phyloP scores from a whole-genome alignment of 2,113 vertebrate genomes.

The Phaetusa simplex region DNA sequence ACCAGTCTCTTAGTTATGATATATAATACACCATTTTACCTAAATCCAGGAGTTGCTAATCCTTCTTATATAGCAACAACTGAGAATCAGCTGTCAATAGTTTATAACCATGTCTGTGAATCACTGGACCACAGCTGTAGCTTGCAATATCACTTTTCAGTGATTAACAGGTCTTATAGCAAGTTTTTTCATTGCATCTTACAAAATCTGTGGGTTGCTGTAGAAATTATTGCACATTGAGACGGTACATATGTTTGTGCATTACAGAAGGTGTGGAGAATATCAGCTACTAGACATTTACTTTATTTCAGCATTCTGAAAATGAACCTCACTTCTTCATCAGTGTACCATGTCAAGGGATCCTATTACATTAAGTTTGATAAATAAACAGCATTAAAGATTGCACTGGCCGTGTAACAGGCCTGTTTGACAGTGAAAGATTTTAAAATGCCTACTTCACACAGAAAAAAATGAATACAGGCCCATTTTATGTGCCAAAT shows the following conservation, averaged over 20 bases:
- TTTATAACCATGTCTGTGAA: constrained; percentile 6
- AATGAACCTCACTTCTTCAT: constrained; percentile 49
- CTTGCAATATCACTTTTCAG: constrained; percentile 6
- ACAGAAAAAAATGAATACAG: constrained; percentile 53
- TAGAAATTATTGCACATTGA: neutral
- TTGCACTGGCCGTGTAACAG: constrained; percentile 39
- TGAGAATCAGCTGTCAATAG: neutral
- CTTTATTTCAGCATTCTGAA: constrained; percentile 52
- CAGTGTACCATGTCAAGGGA: constrained; percentile 32
- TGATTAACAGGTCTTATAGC: neutral
- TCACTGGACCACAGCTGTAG: neutral
- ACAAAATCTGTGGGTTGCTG: neutral
- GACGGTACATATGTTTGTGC: neutral
- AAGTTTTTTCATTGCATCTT: neutral
- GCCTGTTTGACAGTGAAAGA: constrained; percentile 39
- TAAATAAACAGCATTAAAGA: constrained; percentile 64
- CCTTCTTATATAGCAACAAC: neutral
- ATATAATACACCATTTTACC: constrained; percentile 21
- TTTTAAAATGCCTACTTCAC: constrained; percentile 22
- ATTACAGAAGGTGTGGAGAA: neutral
- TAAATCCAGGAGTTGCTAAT: constrained; percentile 40
- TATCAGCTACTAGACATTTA: neutral
- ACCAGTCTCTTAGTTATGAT: neutral
- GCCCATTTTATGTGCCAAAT: constrained; percentile 16
- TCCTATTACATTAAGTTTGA: constrained; percentile 52